Percentiles rank a stretch among this genome's conserved stretches.
These are phyloP conservation scores for Narcine bancroftii DNA, from an alignment of 2,113 vertebrate genomes.

Conservation along the genomic window DNA sequence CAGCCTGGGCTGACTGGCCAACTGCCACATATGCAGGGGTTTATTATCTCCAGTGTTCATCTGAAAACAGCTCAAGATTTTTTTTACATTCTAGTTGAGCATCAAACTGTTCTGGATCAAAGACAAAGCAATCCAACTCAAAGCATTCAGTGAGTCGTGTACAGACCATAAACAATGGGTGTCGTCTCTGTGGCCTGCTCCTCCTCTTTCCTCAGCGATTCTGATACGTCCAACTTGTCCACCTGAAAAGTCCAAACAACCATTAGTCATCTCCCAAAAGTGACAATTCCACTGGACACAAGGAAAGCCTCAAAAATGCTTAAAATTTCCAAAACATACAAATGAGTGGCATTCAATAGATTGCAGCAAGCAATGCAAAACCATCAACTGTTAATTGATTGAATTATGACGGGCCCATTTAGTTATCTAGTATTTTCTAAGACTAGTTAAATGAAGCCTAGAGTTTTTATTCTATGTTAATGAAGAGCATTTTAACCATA, in stretches of 20 bases:
- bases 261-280: not conserved
- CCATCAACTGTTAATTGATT: not conserved
- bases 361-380: not conserved
- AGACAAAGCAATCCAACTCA: too few relatives aligned
- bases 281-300: not conserved
- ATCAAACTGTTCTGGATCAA: too few relatives aligned
- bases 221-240: slow-evolving; percentile 94
- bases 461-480: not conserved
- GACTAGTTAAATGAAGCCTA: not conserved
- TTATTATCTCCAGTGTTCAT: too few relatives aligned
- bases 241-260: slow-evolving; percentile 60
- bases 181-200: slow-evolving; percentile 97
- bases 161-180: slow-evolving; percentile 93
- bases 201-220: slow-evolving; percentile 96
- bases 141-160: too few relatives aligned
- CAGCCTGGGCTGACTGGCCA: too few relatives aligned
- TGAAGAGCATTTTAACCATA: not conserved
- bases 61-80: too few relatives aligned
- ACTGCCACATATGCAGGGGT: too few relatives aligned
- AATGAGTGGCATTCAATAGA: slow-evolving; percentile 27
- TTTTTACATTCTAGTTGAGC: too few relatives aligned
- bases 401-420: not conserved
- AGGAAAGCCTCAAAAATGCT: slow-evolving; percentile 21
- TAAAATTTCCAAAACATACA: not conserved
- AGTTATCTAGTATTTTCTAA: not conserved